Evolutionary conservation across 2,888 invertebrate species (phyloP), one percentile per base, ranked within the genome.

Genomic region (Nomada fabriciana): DNA sequence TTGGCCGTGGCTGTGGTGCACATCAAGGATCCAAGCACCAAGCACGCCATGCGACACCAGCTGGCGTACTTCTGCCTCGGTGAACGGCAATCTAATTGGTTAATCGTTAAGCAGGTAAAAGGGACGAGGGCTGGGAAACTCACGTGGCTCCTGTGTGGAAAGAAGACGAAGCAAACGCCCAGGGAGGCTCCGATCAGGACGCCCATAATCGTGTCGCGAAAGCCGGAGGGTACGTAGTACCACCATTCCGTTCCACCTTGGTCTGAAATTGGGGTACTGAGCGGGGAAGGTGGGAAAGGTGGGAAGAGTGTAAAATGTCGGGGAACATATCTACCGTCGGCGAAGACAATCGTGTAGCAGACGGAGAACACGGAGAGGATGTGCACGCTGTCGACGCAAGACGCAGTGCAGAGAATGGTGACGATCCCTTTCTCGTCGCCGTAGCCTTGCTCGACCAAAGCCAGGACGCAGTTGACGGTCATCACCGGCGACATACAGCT

Each of bases 361-460:
- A 97, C 95, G 25, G 96, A 96, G 92, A 97, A 97, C 3, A 96
- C 94, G 75, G 97, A 96, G 84, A 97, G 96, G 69, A 97, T 96
- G 71, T 97, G 94, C 68, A 97, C 96, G 93, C 97, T 97, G 91
- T 97, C 97, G 78, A 97, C 94, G 80, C 96, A 96, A 18, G 96
- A 95, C 0, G 96, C 96, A 10, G 96, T 96, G 81, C 96, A 96
- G 4, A 97, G 95, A 68, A 97, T 94, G 0, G 97, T 97, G 57
- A 97, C 96, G 50, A 98, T 96, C 42, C 97, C 97, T 92, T 96
- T 96, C 90, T 96, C 96, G 63, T 96, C 94, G 11, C 97, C 97
- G 87, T 95, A 96, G 10, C 96, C 95, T 78, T 93, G 94, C 83
- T 96, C 96, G 43, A 92, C 91, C 75, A 93, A 82, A 42, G 90